phyloP scores from a whole-genome alignment of 2,888 invertebrate genomes.

The Stegana nigrithorax region DNA sequence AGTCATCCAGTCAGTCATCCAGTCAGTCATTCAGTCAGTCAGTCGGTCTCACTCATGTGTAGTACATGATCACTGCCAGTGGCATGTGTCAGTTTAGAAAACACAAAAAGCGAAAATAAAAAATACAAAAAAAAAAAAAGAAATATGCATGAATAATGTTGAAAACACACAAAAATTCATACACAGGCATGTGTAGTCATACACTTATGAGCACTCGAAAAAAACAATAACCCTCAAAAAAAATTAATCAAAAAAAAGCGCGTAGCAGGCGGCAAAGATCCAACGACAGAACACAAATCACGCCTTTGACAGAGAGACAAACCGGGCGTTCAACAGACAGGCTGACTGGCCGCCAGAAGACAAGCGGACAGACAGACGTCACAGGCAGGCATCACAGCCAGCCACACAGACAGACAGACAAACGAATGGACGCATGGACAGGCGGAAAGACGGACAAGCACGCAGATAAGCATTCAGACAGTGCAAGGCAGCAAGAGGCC shows the following conservation, averaged over 20 bases:
- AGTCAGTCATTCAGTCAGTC: too few relatives aligned
- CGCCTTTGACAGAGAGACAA: slow-evolving; percentile 25
- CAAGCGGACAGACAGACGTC: slow-evolving; percentile 4
- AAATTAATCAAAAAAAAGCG: slow-evolving; percentile 20
- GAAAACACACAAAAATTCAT: neutral
- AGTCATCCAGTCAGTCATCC: too few relatives aligned
- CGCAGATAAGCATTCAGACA: slow-evolving; percentile 1
- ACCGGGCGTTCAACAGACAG: neutral
- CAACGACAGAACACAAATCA: slow-evolving; percentile 53
- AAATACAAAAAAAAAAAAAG: slow-evolving; percentile 9
- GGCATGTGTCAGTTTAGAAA: too few relatives aligned
- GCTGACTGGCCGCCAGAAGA: neutral
- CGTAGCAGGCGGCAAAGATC: slow-evolving; percentile 48
- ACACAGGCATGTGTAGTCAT: slow-evolving; percentile 27
- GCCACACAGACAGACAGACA: neutral
- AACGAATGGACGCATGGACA: neutral
- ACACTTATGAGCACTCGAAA: slow-evolving; percentile 50
- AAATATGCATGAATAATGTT: slow-evolving; percentile 16
- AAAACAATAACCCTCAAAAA: slow-evolving; percentile 41
- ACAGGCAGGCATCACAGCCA: neutral
- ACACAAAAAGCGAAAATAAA: slow-evolving; percentile 17
- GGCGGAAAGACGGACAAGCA: neutral
- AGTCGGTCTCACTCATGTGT: too few relatives aligned
- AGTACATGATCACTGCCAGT: too few relatives aligned
- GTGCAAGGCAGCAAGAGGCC: neutral